Evolutionary conservation across 2,888 invertebrate genomes (phyloP).

Genomic region (Suillia variegata): DNA sequence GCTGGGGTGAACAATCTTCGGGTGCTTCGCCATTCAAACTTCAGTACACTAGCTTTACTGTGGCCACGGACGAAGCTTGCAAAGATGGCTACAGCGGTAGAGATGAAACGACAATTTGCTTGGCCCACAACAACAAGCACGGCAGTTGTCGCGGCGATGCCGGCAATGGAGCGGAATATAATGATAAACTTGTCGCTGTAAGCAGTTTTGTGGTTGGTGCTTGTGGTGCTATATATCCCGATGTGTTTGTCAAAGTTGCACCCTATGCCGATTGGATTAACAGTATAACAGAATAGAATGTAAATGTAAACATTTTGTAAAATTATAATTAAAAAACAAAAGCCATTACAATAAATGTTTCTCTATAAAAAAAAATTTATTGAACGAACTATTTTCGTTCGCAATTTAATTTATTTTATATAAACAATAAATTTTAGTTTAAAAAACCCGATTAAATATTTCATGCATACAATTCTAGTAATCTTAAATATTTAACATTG

Average conservation of each 20-base stretch:
- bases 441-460: too few species aligned
- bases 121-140: slow-evolving; percentile 43
- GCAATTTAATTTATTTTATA: too few species aligned
- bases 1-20: slow-evolving; percentile 51
- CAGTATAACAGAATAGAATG: slow-evolving; percentile 31
- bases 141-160: slow-evolving; percentile 57
- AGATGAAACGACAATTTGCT: slow-evolving; percentile 41
- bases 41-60: slow-evolving; percentile 31
- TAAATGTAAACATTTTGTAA: neutral
- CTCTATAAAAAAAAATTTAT: neutral
- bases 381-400: too few species aligned
- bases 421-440: too few species aligned
- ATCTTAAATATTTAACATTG: too few species aligned
- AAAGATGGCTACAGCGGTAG: slow-evolving; percentile 37
- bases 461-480: too few species aligned
- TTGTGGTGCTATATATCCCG: slow-evolving; percentile 52
- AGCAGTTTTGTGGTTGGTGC: slow-evolving; percentile 48
- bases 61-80: slow-evolving; percentile 37
- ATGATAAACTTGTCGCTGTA: slow-evolving; percentile 44
- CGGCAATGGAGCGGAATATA: slow-evolving; percentile 48
- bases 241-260: slow-evolving; percentile 42
- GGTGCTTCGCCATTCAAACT: slow-evolving; percentile 41
- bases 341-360: too few species aligned
- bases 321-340: too few species aligned
- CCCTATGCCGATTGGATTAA: slow-evolving; percentile 38